A percentile compares a stretch with the other conserved stretches of the same genome.
Evolutionary conservation across 2,797 vertebrate genomes (phyloP).

Genomic region (Characodon lateralis): DNA sequence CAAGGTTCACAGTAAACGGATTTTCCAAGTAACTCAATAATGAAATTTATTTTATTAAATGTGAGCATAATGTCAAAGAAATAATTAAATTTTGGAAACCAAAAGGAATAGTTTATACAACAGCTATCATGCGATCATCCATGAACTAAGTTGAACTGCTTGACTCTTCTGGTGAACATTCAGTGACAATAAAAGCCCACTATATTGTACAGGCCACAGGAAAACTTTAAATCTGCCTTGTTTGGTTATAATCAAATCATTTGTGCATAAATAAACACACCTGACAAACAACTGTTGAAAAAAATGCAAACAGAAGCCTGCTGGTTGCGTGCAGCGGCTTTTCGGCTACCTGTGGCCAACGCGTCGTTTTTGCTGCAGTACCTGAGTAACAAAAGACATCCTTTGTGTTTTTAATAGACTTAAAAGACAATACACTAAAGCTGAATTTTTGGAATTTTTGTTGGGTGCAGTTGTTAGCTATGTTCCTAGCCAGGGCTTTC

Average conservation of each 20-base stretch:
- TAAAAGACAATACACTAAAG: neutral
- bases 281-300: neutral
- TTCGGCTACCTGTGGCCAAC: neutral
- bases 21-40: constrained; percentile 35
- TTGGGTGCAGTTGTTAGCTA: neutral
- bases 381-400: neutral
- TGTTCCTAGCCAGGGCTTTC: neutral
- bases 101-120: neutral
- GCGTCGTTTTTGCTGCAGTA: neutral
- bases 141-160: constrained; percentile 12
- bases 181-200: constrained; percentile 11
- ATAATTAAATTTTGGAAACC: neutral
- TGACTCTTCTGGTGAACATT: constrained; percentile 24
- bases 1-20: constrained; percentile 35
- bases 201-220: neutral
- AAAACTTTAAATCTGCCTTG: constrained; percentile 10
- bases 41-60: constrained; percentile 33
- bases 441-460: neutral
- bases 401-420: neutral
- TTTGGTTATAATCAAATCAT: constrained; percentile 27
- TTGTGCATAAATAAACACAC: constrained; percentile 15
- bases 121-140: neutral
- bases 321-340: neutral
- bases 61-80: constrained; percentile 19
- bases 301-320: neutral